Base-by-base conservation (phyloP, 1,140 invertebrate species). In the Cotesia typhae region DNA sequence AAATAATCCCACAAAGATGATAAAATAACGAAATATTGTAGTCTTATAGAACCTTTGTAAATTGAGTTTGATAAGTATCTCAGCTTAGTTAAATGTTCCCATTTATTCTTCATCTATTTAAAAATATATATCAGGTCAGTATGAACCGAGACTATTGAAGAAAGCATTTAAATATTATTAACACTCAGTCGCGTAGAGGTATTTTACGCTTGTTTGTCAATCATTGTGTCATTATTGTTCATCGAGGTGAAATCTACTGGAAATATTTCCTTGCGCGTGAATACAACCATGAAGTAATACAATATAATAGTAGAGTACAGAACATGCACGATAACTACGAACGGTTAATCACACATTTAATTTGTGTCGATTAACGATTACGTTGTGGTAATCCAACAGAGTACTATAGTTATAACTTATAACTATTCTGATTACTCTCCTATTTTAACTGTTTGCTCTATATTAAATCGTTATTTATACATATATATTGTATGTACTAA, bases 301-400 rank as follows among this genome's bases (percentile, higher is more conserved):
- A 57, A 68, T 53, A 55, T 57, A 41, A 37, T 70, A 59, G 4
- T 38, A 67, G 63, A 7, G 37, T 61, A 63, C 17, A 55, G 5
- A 67, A 60, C 67, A 20, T 63, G 41, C 41, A 73, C 57, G 72
- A 73, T 73, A 63, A 51, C 61, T 69, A 36, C 47, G 66, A 70
- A 66, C 53, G 70, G 71, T 77, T 79, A 79, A 79, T 78, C 79
- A 73, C 70, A 75, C 69, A 72, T 77, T 79, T 78, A 80, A 82
- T 82, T 83, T 81, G 76, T 80, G 75, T 70, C 74, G 79, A 83
- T 80, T 78, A 76, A 75, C 79, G 75, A 76, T 76, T 76, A 74
- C 67, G 59, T 75, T 69, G 38, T 51, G 66, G 66, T 35, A 70
- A 77, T 76, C 79, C 76, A 75, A 73, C 75, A 75, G 77, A 79